Evolutionary conservation across 2,888 invertebrate species (phyloP), one percentile per base, ranked within the genome.

Genomic region (Antheraea assamensis): DNA sequence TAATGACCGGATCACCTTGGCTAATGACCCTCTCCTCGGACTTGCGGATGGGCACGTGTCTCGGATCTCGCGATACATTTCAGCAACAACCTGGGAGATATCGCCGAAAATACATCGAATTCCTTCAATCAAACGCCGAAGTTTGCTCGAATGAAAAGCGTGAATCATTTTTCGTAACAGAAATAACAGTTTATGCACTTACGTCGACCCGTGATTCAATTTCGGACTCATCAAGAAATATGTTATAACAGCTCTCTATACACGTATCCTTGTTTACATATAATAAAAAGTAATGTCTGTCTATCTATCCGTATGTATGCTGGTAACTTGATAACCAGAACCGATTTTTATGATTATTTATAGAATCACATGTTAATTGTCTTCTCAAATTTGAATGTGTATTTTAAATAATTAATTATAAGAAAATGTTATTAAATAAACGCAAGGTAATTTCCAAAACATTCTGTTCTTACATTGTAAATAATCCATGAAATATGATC

Each of bases 1-100:
- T 76, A 76, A 79, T 76, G 70, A 81, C 72, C 74, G 66, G 72
- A 74, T 72, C 71, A 74, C 74, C 74, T 74, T 74, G 74, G 74
- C 31, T 74, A 74, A 74, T 74, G 74, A 74, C 72, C 72, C 71
- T 47, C 30, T 42, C 10, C 61, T 35, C 35, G 64, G 72, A 49
- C 79, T 78, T 68, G 75, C 74, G 68, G 78, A 78, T 85, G 83
- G 75, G 79, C 74, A 72, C 72, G 35, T 71, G 73, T 75, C 77
- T 76, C 13, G n/a, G 74, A 76, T 82, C 27, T 3, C 77, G 75
- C 35, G 75, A 76, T 83, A 81, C 81, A 81, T 79, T 78, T 86
- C 80, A 82, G 85, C 85, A 82, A 78, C 91, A 78, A 86, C 85
- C 86, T 83, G 92, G 92, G 92, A 84, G 92, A 91, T 82, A 85